Conservation (phyloP, 1,140 invertebrate genomes). For the Leptinotarsa defecta region DNA sequence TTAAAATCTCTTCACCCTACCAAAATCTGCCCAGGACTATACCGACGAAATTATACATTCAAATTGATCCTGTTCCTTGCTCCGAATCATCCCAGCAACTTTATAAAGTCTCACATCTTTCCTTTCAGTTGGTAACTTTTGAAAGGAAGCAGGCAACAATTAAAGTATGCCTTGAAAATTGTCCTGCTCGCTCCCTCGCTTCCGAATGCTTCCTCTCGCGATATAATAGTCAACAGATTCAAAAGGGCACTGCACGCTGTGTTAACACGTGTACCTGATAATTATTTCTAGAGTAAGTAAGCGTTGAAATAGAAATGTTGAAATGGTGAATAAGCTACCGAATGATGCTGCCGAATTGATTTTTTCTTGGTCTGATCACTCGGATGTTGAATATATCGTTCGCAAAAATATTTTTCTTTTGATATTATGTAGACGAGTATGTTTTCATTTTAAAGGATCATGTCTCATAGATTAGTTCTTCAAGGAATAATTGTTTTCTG, state of each 20-base stretch:
- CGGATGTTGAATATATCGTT: too few relatives aligned
- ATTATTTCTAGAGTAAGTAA: not conserved
- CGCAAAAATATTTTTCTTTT: too few relatives aligned
- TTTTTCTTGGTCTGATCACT: too few relatives aligned
- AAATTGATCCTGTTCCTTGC: not conserved
- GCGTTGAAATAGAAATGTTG: not conserved
- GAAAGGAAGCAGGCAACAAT: not conserved
- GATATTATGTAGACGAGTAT: too few relatives aligned
- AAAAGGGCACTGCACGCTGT: not conserved
- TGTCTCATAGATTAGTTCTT: too few relatives aligned
- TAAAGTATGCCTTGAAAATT: constrained; percentile 3
- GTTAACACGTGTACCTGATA: constrained; percentile 5
- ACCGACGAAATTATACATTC: not conserved
- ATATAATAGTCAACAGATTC: not conserved
- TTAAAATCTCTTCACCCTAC: not conserved
- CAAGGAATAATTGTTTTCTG: too few relatives aligned
- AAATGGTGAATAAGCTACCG: too few relatives aligned
- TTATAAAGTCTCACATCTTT: not conserved
- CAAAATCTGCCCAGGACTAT: not conserved
- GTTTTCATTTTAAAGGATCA: too few relatives aligned
- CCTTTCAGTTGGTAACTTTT: not conserved
- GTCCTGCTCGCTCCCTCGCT: not conserved
- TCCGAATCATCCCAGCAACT: not conserved
- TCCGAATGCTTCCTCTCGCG: not conserved
- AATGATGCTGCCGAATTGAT: too few relatives aligned